phyloP scores from a whole-genome alignment of 2,888 invertebrate genomes.

The Eupithecia pulchellata region DNA sequence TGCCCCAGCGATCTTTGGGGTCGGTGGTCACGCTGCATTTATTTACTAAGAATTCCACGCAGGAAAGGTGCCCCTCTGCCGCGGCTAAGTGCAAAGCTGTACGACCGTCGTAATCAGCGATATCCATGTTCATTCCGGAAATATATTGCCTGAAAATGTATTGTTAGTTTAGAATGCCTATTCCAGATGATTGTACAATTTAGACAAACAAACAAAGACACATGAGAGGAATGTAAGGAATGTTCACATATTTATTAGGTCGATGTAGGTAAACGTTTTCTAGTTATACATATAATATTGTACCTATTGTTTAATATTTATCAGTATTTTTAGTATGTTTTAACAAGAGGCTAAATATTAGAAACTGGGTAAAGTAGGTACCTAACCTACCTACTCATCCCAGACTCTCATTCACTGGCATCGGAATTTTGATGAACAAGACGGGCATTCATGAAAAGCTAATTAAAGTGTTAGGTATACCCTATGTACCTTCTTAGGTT shows the following conservation, averaged over 20 bases:
- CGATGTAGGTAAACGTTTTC: too few relatives aligned
- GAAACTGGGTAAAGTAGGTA: too few relatives aligned
- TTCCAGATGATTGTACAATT: not conserved
- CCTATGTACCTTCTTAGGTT: slow-evolving; percentile 94
- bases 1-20: slow-evolving; percentile 96
- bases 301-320: too few relatives aligned
- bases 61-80: slow-evolving; percentile 96
- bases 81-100: slow-evolving; percentile 98
- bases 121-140: slow-evolving; percentile 96
- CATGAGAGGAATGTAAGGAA: not conserved
- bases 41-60: slow-evolving; percentile 95
- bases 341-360: too few relatives aligned
- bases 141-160: slow-evolving; percentile 88
- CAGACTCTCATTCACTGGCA: slow-evolving; percentile 59
- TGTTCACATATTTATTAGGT: too few relatives aligned
- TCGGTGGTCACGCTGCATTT: slow-evolving; percentile 92
- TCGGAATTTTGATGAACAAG: slow-evolving; percentile 49
- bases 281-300: too few relatives aligned
- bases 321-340: too few relatives aligned
- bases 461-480: slow-evolving; percentile 7
- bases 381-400: too few relatives aligned
- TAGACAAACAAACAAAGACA: not conserved
- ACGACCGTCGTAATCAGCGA: slow-evolving; percentile 97
- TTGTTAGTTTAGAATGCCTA: not conserved
- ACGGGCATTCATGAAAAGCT: slow-evolving; percentile 36